Evolutionary conservation across 1,140 invertebrate species (phyloP), one percentile per base, ranked within the genome.

Genomic region (Mya arenaria): DNA sequence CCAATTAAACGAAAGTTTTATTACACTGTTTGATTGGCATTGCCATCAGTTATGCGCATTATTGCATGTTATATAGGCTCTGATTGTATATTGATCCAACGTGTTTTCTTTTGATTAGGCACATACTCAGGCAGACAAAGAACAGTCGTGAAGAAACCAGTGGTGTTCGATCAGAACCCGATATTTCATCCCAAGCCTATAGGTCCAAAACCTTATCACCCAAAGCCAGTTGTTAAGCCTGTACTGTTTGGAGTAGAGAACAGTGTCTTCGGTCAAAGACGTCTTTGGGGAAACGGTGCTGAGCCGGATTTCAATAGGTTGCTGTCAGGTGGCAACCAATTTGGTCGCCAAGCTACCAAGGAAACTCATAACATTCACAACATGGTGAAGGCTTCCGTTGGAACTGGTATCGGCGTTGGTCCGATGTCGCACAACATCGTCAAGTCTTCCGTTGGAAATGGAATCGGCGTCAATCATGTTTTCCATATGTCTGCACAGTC

Each of bases 11-110:
- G n/a, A n/a, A n/a, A n/a, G n/a, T n/a, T n/a, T n/a, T n/a, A n/a
- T n/a, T n/a, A n/a, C n/a, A n/a, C n/a, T 74, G 19, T 74, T 62
- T 62, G 71, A 74, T 34, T 32, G 34, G 6, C n/a, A n/a, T n/a
- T n/a, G n/a, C n/a, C n/a, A n/a, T n/a, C n/a, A n/a, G n/a, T n/a
- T n/a, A n/a, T n/a, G n/a, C n/a, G n/a, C n/a, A n/a, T n/a, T n/a
- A n/a, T n/a, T n/a, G n/a, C n/a, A n/a, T n/a, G n/a, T n/a, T n/a
- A n/a, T n/a, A n/a, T n/a, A n/a, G n/a, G n/a, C n/a, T n/a, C n/a
- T n/a, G n/a, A n/a, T n/a, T n/a, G n/a, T n/a, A n/a, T n/a, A n/a
- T n/a, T n/a, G n/a, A n/a, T n/a, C n/a, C n/a, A n/a, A n/a, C n/a
- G n/a, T n/a, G n/a, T n/a, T n/a, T n/a, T n/a, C n/a, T n/a, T n/a